phyloP scores from a whole-genome alignment of 2,888 invertebrate species.

The Cosmia pyralina region DNA sequence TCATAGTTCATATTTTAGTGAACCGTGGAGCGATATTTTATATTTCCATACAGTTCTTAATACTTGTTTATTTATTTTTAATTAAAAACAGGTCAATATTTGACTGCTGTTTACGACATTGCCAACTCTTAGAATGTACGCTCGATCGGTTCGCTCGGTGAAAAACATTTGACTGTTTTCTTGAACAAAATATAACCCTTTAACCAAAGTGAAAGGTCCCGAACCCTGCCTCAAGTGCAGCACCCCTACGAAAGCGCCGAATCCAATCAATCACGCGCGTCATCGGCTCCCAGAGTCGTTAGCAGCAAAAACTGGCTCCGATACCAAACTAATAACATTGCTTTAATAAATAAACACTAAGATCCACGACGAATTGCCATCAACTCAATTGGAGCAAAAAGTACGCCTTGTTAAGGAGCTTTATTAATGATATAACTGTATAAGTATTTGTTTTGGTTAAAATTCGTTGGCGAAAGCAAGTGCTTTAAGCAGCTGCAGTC shows the following conservation, averaged over 20 bases:
- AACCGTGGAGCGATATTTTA: too few species aligned
- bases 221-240: conserved; percentile 29
- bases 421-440: conserved; percentile 50
- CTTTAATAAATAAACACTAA: conserved; percentile 68
- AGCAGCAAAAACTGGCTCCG: conserved; percentile 65
- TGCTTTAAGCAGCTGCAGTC: conserved; percentile 11
- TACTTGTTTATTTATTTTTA: too few species aligned
- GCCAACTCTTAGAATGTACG: neutral
- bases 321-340: conserved; percentile 65
- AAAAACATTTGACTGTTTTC: neutral
- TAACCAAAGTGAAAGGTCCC: conserved; percentile 18
- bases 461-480: conserved; percentile 11
- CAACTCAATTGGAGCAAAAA: conserved; percentile 62
- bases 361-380: conserved; percentile 63
- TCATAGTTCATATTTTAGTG: too few species aligned
- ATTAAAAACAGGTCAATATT: too few species aligned
- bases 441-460: conserved; percentile 45
- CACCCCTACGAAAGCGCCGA: conserved; percentile 47
- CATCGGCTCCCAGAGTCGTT: conserved; percentile 65
- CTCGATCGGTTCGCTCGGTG: too few species aligned
- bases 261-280: conserved; percentile 75
- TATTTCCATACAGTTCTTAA: too few species aligned
- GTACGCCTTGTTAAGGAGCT: conserved; percentile 22
- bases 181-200: conserved; percentile 2
- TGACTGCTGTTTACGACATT: too few species aligned